These are phyloP conservation scores for Melinaea menophilus DNA, from an alignment of 2,888 invertebrate species.

Conservation along the genomic window DNA sequence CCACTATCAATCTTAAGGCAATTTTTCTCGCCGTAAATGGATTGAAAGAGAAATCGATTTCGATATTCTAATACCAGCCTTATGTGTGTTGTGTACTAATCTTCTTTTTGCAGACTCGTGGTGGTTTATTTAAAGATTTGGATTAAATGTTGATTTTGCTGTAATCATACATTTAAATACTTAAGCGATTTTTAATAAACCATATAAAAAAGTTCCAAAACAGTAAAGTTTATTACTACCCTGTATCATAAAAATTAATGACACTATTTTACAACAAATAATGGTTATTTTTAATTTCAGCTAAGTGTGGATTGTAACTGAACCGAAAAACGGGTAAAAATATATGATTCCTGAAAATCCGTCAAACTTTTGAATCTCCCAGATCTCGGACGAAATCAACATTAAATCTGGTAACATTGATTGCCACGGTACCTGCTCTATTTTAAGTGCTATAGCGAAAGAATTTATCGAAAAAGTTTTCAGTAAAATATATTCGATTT, in stretches of 20 bases:
- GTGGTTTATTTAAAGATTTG: no score
- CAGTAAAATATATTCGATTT: background rate
- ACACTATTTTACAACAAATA: no score
- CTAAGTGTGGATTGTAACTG: background rate
- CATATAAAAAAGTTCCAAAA: no score
- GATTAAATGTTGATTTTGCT: no score
- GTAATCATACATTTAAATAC: no score
- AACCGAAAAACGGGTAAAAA: background rate
- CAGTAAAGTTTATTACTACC: no score
- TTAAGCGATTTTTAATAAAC: no score
- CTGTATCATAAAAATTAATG: no score
- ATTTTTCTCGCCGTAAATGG: constrained; percentile 43
- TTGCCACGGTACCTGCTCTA: background rate
- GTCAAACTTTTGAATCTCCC: background rate
- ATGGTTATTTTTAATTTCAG: background rate
- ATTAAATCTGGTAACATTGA: background rate
- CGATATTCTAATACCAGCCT: constrained; percentile 9
- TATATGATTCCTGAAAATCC: background rate
- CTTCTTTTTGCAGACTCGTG: background rate
- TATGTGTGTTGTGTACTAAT: constrained; percentile 12
- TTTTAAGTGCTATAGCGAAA: background rate
- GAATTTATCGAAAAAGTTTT: background rate
- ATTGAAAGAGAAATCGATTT: constrained; percentile 36
- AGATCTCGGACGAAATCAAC: background rate
- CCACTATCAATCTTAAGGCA: constrained; percentile 46